Evolutionary conservation across 2,888 invertebrate species (phyloP).

Genomic region (Dynastes maya): DNA sequence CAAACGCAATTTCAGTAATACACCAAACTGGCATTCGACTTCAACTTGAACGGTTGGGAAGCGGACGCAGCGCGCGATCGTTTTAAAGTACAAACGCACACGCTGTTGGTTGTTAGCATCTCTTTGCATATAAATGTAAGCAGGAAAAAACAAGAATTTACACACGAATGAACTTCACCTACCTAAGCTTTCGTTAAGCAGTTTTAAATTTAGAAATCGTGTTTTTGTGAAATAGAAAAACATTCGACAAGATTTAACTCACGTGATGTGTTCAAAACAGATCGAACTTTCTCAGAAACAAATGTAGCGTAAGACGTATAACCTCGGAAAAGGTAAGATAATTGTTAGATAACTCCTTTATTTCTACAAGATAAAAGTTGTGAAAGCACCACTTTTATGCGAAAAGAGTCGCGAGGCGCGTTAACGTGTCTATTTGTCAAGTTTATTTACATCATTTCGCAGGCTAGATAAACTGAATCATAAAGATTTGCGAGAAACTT

Average conservation of each 20-base stretch:
- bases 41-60: conserved; percentile 44
- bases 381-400: background rate
- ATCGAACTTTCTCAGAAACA: background rate
- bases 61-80: conserved; percentile 23
- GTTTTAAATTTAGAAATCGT: conserved; percentile 10
- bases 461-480: background rate
- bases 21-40: conserved; percentile 52
- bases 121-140: background rate
- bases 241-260: background rate
- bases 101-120: no score
- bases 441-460: background rate
- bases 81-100: background rate
- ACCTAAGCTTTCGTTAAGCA: background rate
- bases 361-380: background rate
- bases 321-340: conserved; percentile 34
- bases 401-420: background rate
- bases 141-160: conserved; percentile 11
- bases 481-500: background rate
- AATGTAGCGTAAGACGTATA: conserved; percentile 5
- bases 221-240: conserved; percentile 14
- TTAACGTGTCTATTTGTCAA: no score
- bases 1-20: conserved; percentile 53
- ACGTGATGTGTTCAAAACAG: conserved; percentile 28
- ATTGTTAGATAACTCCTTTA: background rate
- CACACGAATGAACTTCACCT: background rate